Evolutionary conservation across 1,140 invertebrate genomes (phyloP).

Genomic region (Argopecten irradians): DNA sequence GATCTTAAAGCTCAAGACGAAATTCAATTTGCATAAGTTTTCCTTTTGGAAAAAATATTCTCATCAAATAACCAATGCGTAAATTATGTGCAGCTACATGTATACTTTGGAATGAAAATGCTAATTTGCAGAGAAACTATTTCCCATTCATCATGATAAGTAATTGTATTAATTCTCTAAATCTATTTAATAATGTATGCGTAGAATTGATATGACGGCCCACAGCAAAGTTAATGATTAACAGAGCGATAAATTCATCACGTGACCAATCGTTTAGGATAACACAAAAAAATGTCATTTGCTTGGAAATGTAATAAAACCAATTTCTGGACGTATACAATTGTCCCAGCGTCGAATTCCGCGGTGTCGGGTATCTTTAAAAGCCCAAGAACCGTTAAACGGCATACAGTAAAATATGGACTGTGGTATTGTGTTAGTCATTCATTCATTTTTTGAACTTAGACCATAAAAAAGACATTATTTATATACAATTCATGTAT

Average conservation of each 20-base stretch:
- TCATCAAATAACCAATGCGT: too few species aligned
- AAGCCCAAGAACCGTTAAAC: not conserved
- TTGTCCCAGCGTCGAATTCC: not conserved
- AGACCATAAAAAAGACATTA: too few species aligned
- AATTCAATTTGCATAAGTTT: too few species aligned
- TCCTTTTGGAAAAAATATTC: too few species aligned
- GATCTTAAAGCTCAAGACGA: too few species aligned
- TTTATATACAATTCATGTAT: too few species aligned
- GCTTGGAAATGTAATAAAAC: slow-evolving; percentile 22
- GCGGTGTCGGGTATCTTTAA: not conserved
- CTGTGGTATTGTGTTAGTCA: too few species aligned
- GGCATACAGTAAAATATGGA: not conserved
- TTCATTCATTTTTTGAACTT: too few species aligned
- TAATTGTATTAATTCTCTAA: slow-evolving; percentile 5
- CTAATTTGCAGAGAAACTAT: not conserved
- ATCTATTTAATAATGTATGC: not conserved
- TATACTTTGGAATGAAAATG: too few species aligned
- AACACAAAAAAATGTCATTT: slow-evolving; percentile 22
- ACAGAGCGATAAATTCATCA: not conserved
- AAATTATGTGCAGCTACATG: too few species aligned
- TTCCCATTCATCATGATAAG: not conserved
- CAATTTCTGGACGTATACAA: slow-evolving; percentile 10
- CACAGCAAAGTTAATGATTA: not conserved
- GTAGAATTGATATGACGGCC: not conserved
- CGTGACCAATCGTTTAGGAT: slow-evolving; percentile 21